Base-by-base conservation (phyloP, 2,797 vertebrate genomes). In the Luscinia luscinia region DNA sequence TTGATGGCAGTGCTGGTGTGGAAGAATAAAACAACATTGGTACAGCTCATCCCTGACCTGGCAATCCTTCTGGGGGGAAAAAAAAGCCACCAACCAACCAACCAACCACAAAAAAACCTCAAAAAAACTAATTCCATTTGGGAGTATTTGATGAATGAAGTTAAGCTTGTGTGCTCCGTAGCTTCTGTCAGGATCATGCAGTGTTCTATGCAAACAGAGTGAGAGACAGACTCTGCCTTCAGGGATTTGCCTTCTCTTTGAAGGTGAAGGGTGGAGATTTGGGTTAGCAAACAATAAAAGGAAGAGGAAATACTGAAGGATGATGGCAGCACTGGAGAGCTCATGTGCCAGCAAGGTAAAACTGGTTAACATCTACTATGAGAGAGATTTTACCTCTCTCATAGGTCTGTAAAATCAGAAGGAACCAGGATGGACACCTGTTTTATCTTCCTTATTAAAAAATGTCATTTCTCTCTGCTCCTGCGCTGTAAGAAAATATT, bases 271-370 rank as follows among this genome's bases (percentile, higher is more conserved):
- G 61, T 36, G 20, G 18, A 41, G 46, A 64, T 74, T 52, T 64
- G 38, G 34, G 12, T 64, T 77, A 85, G 66, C n/a, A 91, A 94
- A 85, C 38, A 74, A 77, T n/a, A 59, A 83, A 88, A 70, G 21
- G 61, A 76, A n/a, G 52, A 79, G 38, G 38, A 90, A 90, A 57
- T 34, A 70, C 19, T 27, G 45, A 85, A 18, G 26, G 11, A 51
- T 28, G 30, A 40, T 36, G 58, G n/a, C 10, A 61, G 15, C 24
- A 24, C 41, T 51, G 34, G 41, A 77, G 49, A 83, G 19, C 17
- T 61, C 13, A 15, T 13, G 14, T 77, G 24, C n/a, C 22, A 51
- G 24, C 12, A 75, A 77, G 45, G n/a, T 64, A 85, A 74, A 81
- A 77, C 16, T n/a, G 4, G 2, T 52, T 79, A 84, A 72, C 30